Evolutionary conservation across 2,113 vertebrate species (phyloP), one percentile per base, ranked within the genome.

Genomic region (Oreochromis niloticus): DNA sequence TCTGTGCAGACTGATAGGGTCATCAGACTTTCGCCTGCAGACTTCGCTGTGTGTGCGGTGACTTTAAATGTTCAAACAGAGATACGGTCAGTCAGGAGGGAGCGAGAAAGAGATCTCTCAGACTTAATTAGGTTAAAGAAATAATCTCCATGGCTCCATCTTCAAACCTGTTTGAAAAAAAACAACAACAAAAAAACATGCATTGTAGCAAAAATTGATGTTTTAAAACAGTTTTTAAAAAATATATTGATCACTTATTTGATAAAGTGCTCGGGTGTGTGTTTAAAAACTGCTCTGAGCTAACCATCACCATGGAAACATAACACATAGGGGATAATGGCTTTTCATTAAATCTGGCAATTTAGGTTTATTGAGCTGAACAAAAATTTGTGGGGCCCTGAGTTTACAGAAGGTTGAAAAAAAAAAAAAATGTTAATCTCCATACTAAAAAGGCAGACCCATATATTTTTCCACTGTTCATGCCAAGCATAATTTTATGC

Each of bases 371-470:
- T 27, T 52, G 17, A 78, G 24, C 17, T 78, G 46, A n/a, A 78
- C 46, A n/a, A 73, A 50, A 3, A 34, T n/a, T n/a, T 19, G 43
- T 48, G 46, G 16, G 6, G 2, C 27, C 9, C 46, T 11, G 2
- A 78, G 73, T 78, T 78, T 34, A 30, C 5, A 78, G 73, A 34
- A 1, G 6, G 68, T 13, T n/a, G 9, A 17, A 30, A 27, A 32
- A 32, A 30, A 2, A 75, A 52, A 50, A 5, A 4, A 0, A 50
- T 30, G 50, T 50, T 1, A 78, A 50, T 50, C 1, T 1, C 43
- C 27, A n/a, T 8, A 19, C 50, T 50, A 50, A 78, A 78, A 52
- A 52, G 5, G 4, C 27, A 52, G 27, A 32, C 4, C 27, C 19
- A 78, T 3, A n/a, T 78, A 12, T n/a, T 78, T 78, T 78, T n/a